Conservation (phyloP, 2,113 vertebrate genomes). For the Campylorhamphus procurvoides region DNA sequence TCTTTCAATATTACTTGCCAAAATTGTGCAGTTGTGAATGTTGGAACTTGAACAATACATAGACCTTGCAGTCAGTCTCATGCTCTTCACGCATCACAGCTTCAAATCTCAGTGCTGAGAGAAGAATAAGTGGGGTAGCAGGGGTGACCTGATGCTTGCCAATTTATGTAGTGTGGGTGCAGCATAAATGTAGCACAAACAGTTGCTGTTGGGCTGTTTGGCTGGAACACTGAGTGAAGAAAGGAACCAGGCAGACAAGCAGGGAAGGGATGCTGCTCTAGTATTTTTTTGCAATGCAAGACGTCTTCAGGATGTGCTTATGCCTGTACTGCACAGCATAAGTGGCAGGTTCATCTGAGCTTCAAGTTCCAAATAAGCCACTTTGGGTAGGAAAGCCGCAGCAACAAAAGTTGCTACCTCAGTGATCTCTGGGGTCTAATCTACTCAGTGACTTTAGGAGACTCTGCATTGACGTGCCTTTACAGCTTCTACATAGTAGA, state of each 20-base stretch:
- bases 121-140: not conserved
- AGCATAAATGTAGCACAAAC: not conserved
- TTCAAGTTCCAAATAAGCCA: not conserved
- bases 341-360: not conserved
- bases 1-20: not conserved
- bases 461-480: not conserved
- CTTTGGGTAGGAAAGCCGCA: not conserved
- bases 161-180: not conserved
- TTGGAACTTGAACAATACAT: slow-evolving; percentile 15
- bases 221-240: not conserved
- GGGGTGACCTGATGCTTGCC: not conserved
- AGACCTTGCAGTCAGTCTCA: not conserved
- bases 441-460: not conserved
- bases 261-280: not conserved
- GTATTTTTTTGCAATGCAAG: not conserved
- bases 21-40: slow-evolving; percentile 40
- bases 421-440: not conserved
- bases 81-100: not conserved
- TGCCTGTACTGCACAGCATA: not conserved
- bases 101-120: not conserved
- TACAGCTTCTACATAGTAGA: not conserved
- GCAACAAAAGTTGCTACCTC: not conserved
- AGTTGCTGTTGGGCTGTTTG: not conserved
- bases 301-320: not conserved
- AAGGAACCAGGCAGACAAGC: not conserved